phyloP scores from a whole-genome alignment of 1,140 invertebrate species.

The Drosophila athabasca region DNA sequence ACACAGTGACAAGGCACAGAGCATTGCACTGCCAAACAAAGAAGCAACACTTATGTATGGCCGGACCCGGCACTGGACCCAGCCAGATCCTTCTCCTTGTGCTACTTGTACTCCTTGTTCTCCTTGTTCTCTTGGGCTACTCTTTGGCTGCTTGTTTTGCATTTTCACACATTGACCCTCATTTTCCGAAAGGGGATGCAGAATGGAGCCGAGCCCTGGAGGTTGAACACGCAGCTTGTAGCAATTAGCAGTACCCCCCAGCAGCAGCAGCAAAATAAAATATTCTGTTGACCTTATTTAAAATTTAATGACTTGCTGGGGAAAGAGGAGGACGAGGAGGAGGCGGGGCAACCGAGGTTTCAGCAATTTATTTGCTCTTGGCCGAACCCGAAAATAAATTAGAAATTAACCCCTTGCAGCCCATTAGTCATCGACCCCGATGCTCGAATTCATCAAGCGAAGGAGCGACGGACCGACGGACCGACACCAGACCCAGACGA shows the following conservation, averaged over 20 bases:
- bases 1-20: constrained; percentile 12
- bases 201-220: constrained; percentile 14
- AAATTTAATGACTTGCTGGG: constrained; percentile 60
- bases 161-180: constrained; percentile 72
- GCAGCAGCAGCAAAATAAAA: constrained; percentile 4
- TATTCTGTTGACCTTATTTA: constrained; percentile 61
- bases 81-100: neutral
- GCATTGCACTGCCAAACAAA: neutral
- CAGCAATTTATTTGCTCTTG: constrained; percentile 53
- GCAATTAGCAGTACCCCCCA: constrained; percentile 62
- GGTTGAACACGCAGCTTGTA: constrained; percentile 32
- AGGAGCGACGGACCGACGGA: no score
- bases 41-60: constrained; percentile 10
- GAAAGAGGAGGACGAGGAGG: neutral
- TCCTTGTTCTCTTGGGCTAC: constrained; percentile 8
- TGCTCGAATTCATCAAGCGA: constrained; percentile 10
- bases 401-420: constrained; percentile 37
- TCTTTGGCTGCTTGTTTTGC: constrained; percentile 25
- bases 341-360: no score
- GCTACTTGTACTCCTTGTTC: no score
- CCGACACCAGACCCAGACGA: no score
- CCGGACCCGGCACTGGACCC: constrained; percentile 1
- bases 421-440: constrained; percentile 60
- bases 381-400: constrained; percentile 52
- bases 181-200: constrained; percentile 21